Evolutionary conservation across 2,797 vertebrate species (phyloP), one percentile per base, ranked within the genome.

Genomic region (Tiaroga cobitis): DNA sequence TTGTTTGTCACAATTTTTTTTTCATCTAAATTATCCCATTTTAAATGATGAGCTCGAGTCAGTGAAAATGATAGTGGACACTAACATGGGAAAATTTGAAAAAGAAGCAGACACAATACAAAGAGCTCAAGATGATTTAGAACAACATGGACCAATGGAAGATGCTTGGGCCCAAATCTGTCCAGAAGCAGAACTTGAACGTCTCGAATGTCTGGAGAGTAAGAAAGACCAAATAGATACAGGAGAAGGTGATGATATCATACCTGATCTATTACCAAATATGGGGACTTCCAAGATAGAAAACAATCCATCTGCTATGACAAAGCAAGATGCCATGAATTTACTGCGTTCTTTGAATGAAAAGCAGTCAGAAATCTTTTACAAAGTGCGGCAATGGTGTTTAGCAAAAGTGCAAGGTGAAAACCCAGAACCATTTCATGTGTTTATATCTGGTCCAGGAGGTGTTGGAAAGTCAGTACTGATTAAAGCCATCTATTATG

Each of bases 41-140:
- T 3, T 0, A 13, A 7, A 70, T 41, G 21, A 41, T 16, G 32
- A 75, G 15, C 4, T 74, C 1, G 18, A 37, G 15, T 24, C 26
- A 34, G 69, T 83, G 2, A 67, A 81, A 70, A 8, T 4, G 10
- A 32, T 83, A 8, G 84, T 80, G 24, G 29, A 83, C 10, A 13
- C 2, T 24, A 86, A 85, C 10, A 69, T 39, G 49, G 37, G 46
- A 21, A 10, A 26, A 3, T 82, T 82, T 81, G 51, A 82, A 26
- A 82, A 86, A 54, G 43, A 82, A 11, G 63, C 41, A 29, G 85
- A 86, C 4, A 54, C 39, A 6, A 68, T 81, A 37, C 46, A 86
- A 13, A 8, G 18, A 29, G 73, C 63, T 39, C 46, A 78, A 65
- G 73, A 70, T 8, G 19, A 54, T 7, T 16, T 86, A 49, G 72